Evolutionary conservation across 1,140 invertebrate genomes (phyloP), one percentile per base, ranked within the genome.

Genomic region (Zaprionus capensis): DNA sequence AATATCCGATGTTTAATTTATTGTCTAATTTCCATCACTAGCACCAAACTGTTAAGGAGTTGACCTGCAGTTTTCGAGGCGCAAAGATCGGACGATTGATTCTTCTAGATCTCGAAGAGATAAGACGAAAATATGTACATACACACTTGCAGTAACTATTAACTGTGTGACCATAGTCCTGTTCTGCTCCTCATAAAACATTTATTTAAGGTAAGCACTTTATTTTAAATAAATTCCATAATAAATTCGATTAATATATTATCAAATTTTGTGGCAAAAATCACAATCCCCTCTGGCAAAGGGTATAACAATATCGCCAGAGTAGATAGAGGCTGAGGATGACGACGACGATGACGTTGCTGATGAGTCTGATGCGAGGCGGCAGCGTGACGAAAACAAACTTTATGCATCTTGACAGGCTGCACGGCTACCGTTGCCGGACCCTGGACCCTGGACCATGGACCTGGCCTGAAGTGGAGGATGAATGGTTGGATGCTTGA

Each of bases 381-480:
- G 69, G 76, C 69, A 58, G 67, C 76, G 70, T 83, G 84, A 83
- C 73, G 81, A 78, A 81, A 84, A 71, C 71, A 55, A 75, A 81
- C 62, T 83, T 87, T 78, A 90, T 84, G 71, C 68, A 76, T 70
- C 62, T 76, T 80, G 85, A 87, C 80, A 69, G 63, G 31, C 34
- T 44, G 76, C 66, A 22, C 62, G n/a, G 67, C 72, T 76, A 69
- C 69, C 58, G 72, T 31, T 53, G 72, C 38, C 20, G 26, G 24
- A 56, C 53, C 24, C 61, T 63, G 41, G 61, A 51, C 26, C 26
- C 17, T 17, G 57, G 36, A 6, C 44, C 41, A 17, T 46, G 41
- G 41, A 63, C 44, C 62, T 6, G 61, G 46, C 7, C 46, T 28
- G 44, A 69, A 22, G 41, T 46, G 77, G 69, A 72, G 58, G 41